Evolutionary conservation across 2,888 invertebrate species (phyloP).

Genomic region (Carabus problematicus): DNA sequence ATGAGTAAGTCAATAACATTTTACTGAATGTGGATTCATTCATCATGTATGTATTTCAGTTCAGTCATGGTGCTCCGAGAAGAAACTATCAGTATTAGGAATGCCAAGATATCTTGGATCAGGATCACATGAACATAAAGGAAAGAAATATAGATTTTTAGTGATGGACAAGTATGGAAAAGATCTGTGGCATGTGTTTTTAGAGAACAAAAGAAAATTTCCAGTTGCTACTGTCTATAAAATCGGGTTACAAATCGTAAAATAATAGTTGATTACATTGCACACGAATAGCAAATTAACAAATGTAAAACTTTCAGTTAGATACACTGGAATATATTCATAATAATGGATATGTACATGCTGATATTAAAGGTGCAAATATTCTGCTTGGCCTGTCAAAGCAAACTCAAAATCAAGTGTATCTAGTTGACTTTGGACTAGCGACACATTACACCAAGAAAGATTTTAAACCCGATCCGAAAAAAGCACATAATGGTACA

Average conservation of each 20-base stretch:
- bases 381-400: conserved; percentile 78
- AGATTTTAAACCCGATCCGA: conserved; percentile 86
- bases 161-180: conserved; percentile 89
- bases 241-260: conserved; percentile 85
- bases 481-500: conserved; percentile 95
- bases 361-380: conserved; percentile 95
- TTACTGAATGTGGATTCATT: neutral
- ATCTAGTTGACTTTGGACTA: conserved; percentile 93
- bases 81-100: conserved; percentile 76
- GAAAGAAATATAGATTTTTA: conserved; percentile 84
- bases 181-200: conserved; percentile 82
- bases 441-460: conserved; percentile 79
- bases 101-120: conserved; percentile 86
- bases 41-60: conserved; percentile 63
- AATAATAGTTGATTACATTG: conserved; percentile 12
- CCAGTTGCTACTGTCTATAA: conserved; percentile 78
- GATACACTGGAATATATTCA: conserved; percentile 94
- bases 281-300: conserved; percentile 21
- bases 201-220: conserved; percentile 71
- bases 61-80: conserved; percentile 70
- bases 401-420: conserved; percentile 74
- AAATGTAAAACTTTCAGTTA: conserved; percentile 65
- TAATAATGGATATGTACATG: conserved; percentile 88
- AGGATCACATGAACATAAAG: conserved; percentile 81
- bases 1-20: conserved; percentile 65